Conservation (phyloP, 2,888 invertebrate genomes). For the Pristionchus exspectatus region DNA sequence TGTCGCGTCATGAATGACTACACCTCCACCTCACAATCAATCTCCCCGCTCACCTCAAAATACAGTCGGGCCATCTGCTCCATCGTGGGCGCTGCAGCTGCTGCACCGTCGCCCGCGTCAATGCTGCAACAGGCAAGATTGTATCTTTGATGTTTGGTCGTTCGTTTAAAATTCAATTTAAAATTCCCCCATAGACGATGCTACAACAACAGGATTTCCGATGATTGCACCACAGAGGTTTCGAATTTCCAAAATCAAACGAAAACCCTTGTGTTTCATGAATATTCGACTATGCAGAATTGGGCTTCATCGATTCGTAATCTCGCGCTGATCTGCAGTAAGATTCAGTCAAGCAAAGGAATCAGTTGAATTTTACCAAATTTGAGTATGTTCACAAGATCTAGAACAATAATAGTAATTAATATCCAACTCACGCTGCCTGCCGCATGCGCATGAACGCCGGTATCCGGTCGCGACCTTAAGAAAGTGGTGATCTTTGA, state of each 20-base stretch:
- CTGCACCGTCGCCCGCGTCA: conserved; percentile 3
- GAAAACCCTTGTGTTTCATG: no score
- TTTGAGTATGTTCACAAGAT: no score
- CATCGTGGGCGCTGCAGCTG: conserved; percentile 42
- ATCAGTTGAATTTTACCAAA: no score
- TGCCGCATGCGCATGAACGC: conserved; percentile 53
- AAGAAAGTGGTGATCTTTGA: not conserved
- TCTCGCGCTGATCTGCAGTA: no score
- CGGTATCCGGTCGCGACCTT: conserved; percentile 50
- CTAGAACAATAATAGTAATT: not conserved
- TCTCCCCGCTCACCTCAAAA: conserved; percentile 36
- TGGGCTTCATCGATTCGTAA: no score
- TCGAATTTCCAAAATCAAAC: no score
- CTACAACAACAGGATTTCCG: no score
- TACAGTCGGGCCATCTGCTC: conserved; percentile 49
- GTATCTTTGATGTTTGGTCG: not conserved
- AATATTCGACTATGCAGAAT: no score
- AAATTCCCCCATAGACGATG: not conserved
- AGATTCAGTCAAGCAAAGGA: no score
- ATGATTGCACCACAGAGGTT: no score
- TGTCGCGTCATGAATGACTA: not conserved
- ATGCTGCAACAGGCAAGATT: not conserved
- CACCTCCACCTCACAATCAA: not conserved
- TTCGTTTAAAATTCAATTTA: not conserved
- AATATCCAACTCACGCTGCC: conserved; percentile 34